Percentiles rank a stretch among this genome's conserved stretches.
phyloP scores from a whole-genome alignment of 2,888 invertebrate species.

The Diabrotica balteata region DNA sequence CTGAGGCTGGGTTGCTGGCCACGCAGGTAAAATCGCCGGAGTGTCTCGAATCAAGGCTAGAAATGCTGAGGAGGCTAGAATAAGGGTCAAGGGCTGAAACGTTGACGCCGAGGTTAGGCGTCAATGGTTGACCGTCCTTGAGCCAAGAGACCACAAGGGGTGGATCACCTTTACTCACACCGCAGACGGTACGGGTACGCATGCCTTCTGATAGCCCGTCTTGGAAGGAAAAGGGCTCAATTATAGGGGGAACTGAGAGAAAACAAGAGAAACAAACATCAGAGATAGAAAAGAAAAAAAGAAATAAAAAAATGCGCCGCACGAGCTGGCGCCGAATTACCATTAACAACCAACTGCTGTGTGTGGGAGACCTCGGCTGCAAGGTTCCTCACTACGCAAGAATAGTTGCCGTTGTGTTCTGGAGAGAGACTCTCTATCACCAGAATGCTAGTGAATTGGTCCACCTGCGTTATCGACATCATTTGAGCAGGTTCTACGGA shows the following conservation, averaged over 20 bases:
- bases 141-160: conserved; percentile 83
- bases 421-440: conserved; percentile 78
- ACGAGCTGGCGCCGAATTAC: conserved; percentile 66
- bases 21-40: conserved; percentile 81
- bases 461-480: conserved; percentile 73
- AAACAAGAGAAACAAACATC: conserved; percentile 65
- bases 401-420: conserved; percentile 80
- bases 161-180: conserved; percentile 81
- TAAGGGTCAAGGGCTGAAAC: conserved; percentile 77
- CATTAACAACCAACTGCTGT: conserved; percentile 78
- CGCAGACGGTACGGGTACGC: conserved; percentile 82
- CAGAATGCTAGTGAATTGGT: conserved; percentile 79
- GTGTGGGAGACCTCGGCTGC: conserved; percentile 78
- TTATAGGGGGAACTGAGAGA: conserved; percentile 80
- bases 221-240: conserved; percentile 86
- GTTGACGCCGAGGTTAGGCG: conserved; percentile 72
- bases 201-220: conserved; percentile 83
- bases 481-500: conserved; percentile 70
- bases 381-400: conserved; percentile 75
- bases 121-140: conserved; percentile 78
- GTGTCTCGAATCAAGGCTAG: conserved; percentile 76
- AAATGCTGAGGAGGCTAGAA: conserved; percentile 79
- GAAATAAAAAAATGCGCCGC: conserved; percentile 54
- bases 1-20: conserved; percentile 79
- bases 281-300: conserved; percentile 62